These are phyloP conservation scores for Pseudococcus longispinus DNA, from an alignment of 2,888 invertebrate species.

Conservation along the genomic window DNA sequence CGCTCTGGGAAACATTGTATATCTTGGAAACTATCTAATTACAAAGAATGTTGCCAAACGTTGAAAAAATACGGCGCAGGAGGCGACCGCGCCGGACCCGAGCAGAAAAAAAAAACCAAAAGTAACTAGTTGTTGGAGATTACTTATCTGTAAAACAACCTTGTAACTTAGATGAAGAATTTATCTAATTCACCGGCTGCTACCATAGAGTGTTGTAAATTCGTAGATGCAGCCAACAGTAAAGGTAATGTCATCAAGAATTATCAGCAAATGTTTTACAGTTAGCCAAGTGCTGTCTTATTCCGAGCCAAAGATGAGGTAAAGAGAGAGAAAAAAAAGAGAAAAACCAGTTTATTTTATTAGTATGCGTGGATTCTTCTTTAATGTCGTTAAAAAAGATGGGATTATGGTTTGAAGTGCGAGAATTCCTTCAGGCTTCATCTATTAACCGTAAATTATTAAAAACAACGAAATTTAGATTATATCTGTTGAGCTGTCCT, in stretches of 20 bases:
- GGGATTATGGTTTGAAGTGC: slow-evolving; percentile 49
- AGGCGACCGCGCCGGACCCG: neutral
- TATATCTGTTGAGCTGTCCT: neutral
- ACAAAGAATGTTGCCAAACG: slow-evolving; percentile 43
- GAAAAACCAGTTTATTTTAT: slow-evolving; percentile 44
- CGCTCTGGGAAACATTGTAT: slow-evolving; percentile 27
- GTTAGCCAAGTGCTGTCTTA: slow-evolving; percentile 42
- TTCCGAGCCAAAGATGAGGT: neutral
- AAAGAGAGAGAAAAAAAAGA: neutral
- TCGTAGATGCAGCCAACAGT: slow-evolving; percentile 48
- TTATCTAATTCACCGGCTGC: slow-evolving; percentile 50
- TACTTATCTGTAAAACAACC: slow-evolving; percentile 52
- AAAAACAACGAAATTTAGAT: slow-evolving; percentile 46
- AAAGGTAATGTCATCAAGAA: slow-evolving; percentile 53
- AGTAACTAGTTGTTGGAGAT: slow-evolving; percentile 44
- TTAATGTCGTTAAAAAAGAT: slow-evolving; percentile 43
- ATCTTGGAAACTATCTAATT: slow-evolving; percentile 39
- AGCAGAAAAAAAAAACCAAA: neutral
- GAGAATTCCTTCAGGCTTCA: slow-evolving; percentile 52
- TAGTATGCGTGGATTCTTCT: slow-evolving; percentile 45
- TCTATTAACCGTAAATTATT: slow-evolving; percentile 53
- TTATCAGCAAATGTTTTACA: slow-evolving; percentile 54
- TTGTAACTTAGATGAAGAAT: slow-evolving; percentile 53
- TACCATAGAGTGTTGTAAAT: slow-evolving; percentile 47
- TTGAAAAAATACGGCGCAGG: neutral